These are phyloP conservation scores for Nilaparvata lugens DNA, from an alignment of 1,140 invertebrate genomes.

Conservation along the genomic window DNA sequence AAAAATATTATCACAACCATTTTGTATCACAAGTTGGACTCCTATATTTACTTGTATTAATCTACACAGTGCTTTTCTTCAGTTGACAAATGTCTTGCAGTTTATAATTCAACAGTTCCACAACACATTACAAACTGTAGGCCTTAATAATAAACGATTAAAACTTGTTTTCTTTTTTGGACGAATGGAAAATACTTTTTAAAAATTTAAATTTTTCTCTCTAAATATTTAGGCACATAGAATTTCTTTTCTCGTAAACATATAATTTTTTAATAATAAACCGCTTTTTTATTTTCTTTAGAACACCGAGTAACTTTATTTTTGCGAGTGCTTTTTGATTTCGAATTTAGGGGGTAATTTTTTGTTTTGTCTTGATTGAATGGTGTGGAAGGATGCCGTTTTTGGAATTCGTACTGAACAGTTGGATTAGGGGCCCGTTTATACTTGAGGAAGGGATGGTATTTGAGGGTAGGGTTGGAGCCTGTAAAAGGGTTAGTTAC, in stretches of 20 bases:
- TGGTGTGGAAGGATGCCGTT: constrained; percentile 18
- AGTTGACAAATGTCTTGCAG: neutral
- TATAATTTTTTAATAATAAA: constrained; percentile 13
- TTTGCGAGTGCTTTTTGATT: constrained; percentile 14
- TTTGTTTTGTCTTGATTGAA: constrained; percentile 17
- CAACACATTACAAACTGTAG: constrained; percentile 11
- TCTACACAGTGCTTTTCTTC: neutral
- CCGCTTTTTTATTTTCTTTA: constrained; percentile 6
- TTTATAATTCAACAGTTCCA: neutral
- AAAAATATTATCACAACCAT: constrained; percentile 18
- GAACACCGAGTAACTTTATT: constrained; percentile 19
- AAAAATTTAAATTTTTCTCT: constrained; percentile 11
- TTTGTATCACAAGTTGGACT: constrained; percentile 15
- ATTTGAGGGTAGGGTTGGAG: constrained; percentile 19
- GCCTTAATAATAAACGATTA: constrained; percentile 18
- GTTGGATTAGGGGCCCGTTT: constrained; percentile 20
- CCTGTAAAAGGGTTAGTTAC: constrained; percentile 14
- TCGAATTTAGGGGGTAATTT: constrained; percentile 19
- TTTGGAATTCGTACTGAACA: constrained; percentile 18
- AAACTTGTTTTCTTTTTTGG: constrained; percentile 13
- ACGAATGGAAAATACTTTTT: constrained; percentile 19
- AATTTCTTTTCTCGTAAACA: constrained; percentile 12
- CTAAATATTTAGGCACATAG: constrained; percentile 20
- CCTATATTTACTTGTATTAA: constrained; percentile 6
- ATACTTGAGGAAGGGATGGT: constrained; percentile 19